Base-by-base conservation (phyloP, 2,888 invertebrate genomes). In the Prosapia bicincta region DNA sequence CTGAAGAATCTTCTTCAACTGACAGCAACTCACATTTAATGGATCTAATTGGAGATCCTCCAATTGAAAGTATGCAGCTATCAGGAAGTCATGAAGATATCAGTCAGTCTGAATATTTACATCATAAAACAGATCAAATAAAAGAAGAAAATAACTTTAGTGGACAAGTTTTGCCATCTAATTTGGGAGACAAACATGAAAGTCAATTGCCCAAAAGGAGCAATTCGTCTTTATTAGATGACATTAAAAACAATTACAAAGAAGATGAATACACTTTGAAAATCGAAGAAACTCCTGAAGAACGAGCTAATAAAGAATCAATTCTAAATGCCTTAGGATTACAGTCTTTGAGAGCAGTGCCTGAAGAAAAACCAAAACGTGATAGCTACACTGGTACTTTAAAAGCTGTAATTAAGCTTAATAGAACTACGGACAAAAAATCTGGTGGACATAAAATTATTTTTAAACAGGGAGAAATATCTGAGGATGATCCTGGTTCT, bases 391-490 rank as follows among this genome's bases (percentile, higher is more conserved):
- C 93, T 1, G 95, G 95, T 54, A 94, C 94, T 0, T 84, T 95
- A 79, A 95, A 94, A 83, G 94, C 94, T 81, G 92, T 95, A 81
- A 95, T 95, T 81, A 93, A 94, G 85, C 85, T 94, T 79, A 88
- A 91, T 78, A 86, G 83, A 78, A 81, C 78, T 26, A 83, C 83
- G 84, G 90, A 90, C 81, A 92, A 92, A 84, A 90, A 90, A 79
- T 85, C 86, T 38, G 89, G 89, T 10, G 78, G 72, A 67, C 75
- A 78, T 28, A 78, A 78, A 26, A 81, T 81, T 79, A 79, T 81
- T n/a, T 80, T 80, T 73, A 80, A 80, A 92, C 84, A 90, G 86
- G 82, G 72, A 43, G 78, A 78, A 26, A 38, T 38, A 13, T 85
- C 76, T 79, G 80, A 74, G 54, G 81, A 74, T 79, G 83, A 81